These are phyloP conservation scores for Antechinus flavipes DNA, from an alignment of 2,113 vertebrate species.

Conservation along the genomic window DNA sequence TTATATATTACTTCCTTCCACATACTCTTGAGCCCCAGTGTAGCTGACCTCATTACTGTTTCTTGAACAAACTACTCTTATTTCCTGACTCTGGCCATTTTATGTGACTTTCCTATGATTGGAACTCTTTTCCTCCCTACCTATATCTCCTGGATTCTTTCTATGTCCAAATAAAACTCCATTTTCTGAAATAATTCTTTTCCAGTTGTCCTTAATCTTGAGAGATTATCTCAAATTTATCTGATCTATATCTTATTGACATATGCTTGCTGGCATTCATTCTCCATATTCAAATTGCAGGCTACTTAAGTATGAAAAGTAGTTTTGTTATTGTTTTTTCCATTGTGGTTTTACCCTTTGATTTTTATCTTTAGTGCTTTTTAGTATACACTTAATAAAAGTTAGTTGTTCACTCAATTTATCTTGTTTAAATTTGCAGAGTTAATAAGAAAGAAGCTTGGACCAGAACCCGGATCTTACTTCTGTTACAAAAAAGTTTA, in stretches of 20 bases:
- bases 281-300: not conserved
- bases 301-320: not conserved
- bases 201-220: not conserved
- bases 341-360: not conserved
- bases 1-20: not conserved
- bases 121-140: not conserved
- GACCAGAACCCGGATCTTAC: not conserved
- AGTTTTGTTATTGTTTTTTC: not conserved
- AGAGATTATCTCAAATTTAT: not conserved
- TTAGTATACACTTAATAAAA: not conserved
- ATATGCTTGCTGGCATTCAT: rapidly evolving
- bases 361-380: not conserved
- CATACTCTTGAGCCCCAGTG: not conserved
- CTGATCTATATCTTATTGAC: not conserved
- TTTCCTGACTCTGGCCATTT: not conserved
- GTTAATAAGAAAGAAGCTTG: not conserved
- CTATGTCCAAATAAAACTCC: not conserved
- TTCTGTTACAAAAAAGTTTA: not conserved
- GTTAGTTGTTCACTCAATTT: not conserved
- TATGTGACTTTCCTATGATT: not conserved
- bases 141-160: not conserved
- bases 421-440: not conserved
- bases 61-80: not conserved
- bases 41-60: not conserved
- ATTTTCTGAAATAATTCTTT: not conserved